A percentile compares a stretch with the other conserved stretches of the same genome.
Conservation (phyloP, 2,113 vertebrate genomes). For the Otis tarda region DNA sequence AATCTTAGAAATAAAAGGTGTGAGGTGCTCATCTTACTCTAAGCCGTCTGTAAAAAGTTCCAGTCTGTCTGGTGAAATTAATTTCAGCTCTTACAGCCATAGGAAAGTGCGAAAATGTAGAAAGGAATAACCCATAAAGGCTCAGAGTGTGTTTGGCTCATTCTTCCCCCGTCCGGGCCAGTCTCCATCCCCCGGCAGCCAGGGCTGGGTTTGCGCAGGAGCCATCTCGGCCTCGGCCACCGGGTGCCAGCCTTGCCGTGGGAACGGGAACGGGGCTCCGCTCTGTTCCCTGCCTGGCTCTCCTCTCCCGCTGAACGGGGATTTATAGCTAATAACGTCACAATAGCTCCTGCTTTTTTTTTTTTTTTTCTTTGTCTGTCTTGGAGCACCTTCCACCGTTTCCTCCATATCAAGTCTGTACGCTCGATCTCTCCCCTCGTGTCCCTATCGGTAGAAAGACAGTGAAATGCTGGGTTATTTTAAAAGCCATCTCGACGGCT, state of each 20-base stretch:
- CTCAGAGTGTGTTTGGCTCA: accelerated
- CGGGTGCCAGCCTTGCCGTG: slow-evolving; percentile 63
- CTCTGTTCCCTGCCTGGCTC: not conserved
- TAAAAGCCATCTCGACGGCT: not conserved
- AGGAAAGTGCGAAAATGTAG: accelerated
- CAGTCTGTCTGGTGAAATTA: not conserved
- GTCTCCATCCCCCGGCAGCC: accelerated
- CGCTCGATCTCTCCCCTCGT: not conserved
- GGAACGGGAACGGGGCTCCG: not conserved
- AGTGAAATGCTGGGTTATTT: not conserved
- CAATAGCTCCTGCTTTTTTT: not conserved
- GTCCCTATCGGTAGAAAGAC: accelerated
- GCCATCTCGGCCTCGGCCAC: not conserved
- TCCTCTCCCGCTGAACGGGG: not conserved
- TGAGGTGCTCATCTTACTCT: not conserved
- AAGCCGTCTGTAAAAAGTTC: not conserved
- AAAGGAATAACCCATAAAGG: accelerated
- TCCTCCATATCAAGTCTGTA: not conserved
- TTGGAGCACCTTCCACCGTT: not conserved
- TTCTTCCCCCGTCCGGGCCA: too few species aligned
- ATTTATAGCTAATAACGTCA: not conserved
- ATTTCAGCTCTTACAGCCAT: not conserved
- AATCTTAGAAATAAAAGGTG: not conserved
- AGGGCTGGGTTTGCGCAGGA: not conserved
- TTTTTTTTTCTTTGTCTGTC: not conserved